Percentiles rank a stretch among this genome's conserved stretches.
Evolutionary conservation across 2,888 invertebrate genomes (phyloP).

Genomic region (Philopedon plagiatum): DNA sequence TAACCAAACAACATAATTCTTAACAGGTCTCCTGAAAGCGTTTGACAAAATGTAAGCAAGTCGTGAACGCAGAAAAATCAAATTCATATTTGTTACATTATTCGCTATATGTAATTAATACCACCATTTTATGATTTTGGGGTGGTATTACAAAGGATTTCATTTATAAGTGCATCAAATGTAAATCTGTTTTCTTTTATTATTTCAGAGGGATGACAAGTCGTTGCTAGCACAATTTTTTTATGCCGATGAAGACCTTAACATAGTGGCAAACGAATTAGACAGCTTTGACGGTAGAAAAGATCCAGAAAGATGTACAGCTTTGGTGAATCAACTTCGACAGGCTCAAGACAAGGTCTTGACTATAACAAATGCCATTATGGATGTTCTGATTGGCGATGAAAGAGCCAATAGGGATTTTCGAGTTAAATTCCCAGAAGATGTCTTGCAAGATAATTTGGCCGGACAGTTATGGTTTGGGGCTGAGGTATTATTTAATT

Average conservation of each 20-base stretch:
- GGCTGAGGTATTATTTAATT: conserved; percentile 83
- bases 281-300: conserved; percentile 99
- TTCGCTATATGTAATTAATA: too few relatives aligned
- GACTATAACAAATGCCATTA: conserved; percentile 93
- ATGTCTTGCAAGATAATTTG: conserved; percentile 97
- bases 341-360: conserved; percentile 94
- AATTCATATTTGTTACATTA: too few relatives aligned
- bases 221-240: conserved; percentile 96
- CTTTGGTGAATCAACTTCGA: conserved; percentile 93
- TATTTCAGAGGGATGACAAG: conserved; percentile 90
- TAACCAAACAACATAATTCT: too few relatives aligned
- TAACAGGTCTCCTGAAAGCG: too few relatives aligned
- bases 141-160: too few relatives aligned
- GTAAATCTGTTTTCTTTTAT: conserved; percentile 55
- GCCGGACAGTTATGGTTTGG: conserved; percentile 99
- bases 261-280: conserved; percentile 94
- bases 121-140: too few relatives aligned
- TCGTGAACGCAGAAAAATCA: too few relatives aligned
- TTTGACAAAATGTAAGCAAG: too few relatives aligned
- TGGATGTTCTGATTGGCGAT: conserved; percentile 91
- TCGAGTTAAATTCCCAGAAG: conserved; percentile 98
- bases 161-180: too few relatives aligned
- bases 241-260: conserved; percentile 97
- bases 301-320: conserved; percentile 96
- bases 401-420: conserved; percentile 94